phyloP scores from a whole-genome alignment of 53 echinoderm and acorn worm genomes.

The Arbacia lixula region DNA sequence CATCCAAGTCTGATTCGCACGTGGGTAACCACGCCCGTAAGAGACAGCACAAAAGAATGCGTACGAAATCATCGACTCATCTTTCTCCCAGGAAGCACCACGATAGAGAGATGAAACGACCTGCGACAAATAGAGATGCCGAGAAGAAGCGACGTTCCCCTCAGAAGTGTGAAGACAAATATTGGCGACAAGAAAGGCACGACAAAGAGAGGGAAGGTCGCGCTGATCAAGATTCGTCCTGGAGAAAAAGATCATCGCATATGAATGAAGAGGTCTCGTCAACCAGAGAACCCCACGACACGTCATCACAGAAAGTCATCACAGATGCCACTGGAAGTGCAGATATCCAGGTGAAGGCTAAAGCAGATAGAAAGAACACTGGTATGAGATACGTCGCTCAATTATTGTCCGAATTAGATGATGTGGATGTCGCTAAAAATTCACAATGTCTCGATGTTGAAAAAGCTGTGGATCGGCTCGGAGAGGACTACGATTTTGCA shows the following conservation, averaged over 20 bases:
- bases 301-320: background rate
- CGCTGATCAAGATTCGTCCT: background rate
- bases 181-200: no score
- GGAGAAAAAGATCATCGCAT: constrained; percentile 7
- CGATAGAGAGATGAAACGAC: background rate
- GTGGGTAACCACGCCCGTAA: background rate
- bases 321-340: background rate
- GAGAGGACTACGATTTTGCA: constrained; percentile 25
- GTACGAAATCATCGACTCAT: background rate
- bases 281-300: background rate
- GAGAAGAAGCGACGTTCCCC: no score
- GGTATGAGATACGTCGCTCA: background rate
- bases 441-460: no score
- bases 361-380: background rate
- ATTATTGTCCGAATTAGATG: no score
- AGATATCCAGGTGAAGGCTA: background rate
- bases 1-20: background rate
- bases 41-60: constrained; percentile 8
- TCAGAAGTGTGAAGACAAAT: no score
- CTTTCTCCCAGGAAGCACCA: background rate
- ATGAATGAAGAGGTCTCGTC: background rate
- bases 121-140: no score
- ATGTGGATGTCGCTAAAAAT: no score
- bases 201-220: no score
- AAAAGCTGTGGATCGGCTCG: background rate